Conservation (phyloP, 2,888 invertebrate genomes). For the Protonemura montana region DNA sequence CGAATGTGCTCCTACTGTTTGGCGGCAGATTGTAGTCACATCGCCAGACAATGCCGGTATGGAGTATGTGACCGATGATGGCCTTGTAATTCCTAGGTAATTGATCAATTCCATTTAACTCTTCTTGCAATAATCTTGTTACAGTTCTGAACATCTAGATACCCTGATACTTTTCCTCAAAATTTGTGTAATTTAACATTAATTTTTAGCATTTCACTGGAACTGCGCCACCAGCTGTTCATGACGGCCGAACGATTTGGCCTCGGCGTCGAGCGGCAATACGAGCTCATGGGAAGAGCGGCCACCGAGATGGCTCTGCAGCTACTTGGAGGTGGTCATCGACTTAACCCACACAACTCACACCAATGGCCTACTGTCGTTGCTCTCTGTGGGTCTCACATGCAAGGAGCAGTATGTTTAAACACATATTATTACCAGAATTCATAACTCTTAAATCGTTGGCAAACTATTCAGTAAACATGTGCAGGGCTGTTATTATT, state of each 20-base stretch:
- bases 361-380: conserved; percentile 88
- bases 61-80: conserved; percentile 83
- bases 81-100: conserved; percentile 74
- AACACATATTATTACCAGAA: neutral
- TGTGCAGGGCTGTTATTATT: too few relatives aligned
- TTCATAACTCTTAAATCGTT: too few relatives aligned
- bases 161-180: too few relatives aligned
- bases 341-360: conserved; percentile 84
- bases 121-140: too few relatives aligned
- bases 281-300: conserved; percentile 83
- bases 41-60: conserved; percentile 61
- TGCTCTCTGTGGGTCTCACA: conserved; percentile 75
- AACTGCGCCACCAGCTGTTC: conserved; percentile 73
- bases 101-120: neutral
- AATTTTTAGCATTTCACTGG: conserved; percentile 65
- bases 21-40: conserved; percentile 77
- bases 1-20: conserved; percentile 68
- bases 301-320: conserved; percentile 85
- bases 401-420: conserved; percentile 59
- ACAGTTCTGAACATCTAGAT: too few relatives aligned
- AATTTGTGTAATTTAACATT: neutral
- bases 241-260: conserved; percentile 73
- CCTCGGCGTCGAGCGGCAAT: conserved; percentile 70
- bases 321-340: conserved; percentile 82
- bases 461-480: too few relatives aligned